phyloP scores from a whole-genome alignment of 2,888 invertebrate species.

The Formica aserva region DNA sequence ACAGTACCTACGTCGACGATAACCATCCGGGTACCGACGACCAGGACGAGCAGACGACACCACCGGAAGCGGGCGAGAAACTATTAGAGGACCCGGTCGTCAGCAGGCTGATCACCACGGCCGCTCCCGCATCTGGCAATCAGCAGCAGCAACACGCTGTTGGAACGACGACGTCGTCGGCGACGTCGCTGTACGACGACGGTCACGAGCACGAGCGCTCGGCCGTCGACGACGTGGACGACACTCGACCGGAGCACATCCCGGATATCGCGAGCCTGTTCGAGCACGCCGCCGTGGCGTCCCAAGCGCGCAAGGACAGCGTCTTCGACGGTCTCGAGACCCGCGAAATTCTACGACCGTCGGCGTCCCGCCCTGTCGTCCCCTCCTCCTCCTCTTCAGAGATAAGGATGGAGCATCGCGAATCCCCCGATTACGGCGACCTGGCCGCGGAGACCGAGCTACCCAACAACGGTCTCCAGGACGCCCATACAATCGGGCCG shows the following conservation, averaged over 20 bases:
- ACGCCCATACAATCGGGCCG: conserved; percentile 88
- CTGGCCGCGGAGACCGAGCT: conserved; percentile 72
- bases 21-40: conserved; percentile 26
- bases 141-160: conserved; percentile 77
- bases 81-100: conserved; percentile 79
- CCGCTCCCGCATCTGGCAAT: conserved; percentile 72
- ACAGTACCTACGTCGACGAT: conserved; percentile 60
- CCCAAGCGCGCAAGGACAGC: conserved; percentile 78
- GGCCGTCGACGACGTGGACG: conserved; percentile 86
- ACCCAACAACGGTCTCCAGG: conserved; percentile 79
- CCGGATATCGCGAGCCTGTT: conserved; percentile 89
- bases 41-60: conserved; percentile 68
- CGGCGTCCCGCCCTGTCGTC: conserved; percentile 70
- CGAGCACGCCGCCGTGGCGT: conserved; percentile 84
- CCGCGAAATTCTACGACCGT: conserved; percentile 77
- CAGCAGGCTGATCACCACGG: conserved; percentile 77
- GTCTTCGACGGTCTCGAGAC: conserved; percentile 83
- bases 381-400: conserved; percentile 68
- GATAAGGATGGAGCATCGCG: conserved; percentile 76
- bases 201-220: conserved; percentile 81
- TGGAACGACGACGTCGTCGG: conserved; percentile 87
- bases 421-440: conserved; percentile 72
- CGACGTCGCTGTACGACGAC: conserved; percentile 86
- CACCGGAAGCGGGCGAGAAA: conserved; percentile 63
- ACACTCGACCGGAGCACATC: conserved; percentile 86